Evolutionary conservation across 2,888 invertebrate genomes (phyloP).

Genomic region (Sesamia inferens): DNA sequence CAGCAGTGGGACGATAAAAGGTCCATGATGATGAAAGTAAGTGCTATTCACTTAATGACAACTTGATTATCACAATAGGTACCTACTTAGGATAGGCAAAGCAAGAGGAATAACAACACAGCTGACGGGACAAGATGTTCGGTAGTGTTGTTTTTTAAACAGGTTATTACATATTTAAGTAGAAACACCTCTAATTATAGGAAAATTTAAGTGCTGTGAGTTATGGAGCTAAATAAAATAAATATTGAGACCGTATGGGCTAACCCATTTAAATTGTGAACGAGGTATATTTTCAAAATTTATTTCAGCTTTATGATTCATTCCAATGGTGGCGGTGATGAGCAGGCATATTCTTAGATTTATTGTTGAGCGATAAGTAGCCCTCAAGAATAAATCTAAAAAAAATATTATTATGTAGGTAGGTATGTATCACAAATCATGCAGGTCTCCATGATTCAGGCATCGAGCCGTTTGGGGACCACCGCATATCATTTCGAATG

Average conservation of each 20-base stretch:
- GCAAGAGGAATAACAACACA: background rate
- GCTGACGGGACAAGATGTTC: background rate
- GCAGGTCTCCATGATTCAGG: no score
- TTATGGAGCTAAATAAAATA: no score
- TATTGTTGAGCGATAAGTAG: no score
- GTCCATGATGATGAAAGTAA: no score
- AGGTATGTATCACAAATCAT: no score
- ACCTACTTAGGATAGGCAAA: background rate
- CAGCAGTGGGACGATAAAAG: no score
- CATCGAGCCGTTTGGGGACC: no score
- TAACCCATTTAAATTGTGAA: background rate
- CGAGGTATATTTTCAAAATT: background rate
- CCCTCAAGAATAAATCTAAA: no score
- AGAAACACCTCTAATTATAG: background rate
- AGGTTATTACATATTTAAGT: background rate
- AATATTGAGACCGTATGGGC: no score
- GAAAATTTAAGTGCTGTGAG: background rate
- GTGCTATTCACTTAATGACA: background rate
- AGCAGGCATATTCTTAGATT: no score
- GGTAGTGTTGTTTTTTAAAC: background rate
- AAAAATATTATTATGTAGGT: no score
- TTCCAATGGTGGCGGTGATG: background rate
- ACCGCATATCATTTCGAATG: no score
- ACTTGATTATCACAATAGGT: background rate
- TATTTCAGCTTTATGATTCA: background rate